phyloP scores from a whole-genome alignment of 2,113 vertebrate genomes.

The Elachura formosa region DNA sequence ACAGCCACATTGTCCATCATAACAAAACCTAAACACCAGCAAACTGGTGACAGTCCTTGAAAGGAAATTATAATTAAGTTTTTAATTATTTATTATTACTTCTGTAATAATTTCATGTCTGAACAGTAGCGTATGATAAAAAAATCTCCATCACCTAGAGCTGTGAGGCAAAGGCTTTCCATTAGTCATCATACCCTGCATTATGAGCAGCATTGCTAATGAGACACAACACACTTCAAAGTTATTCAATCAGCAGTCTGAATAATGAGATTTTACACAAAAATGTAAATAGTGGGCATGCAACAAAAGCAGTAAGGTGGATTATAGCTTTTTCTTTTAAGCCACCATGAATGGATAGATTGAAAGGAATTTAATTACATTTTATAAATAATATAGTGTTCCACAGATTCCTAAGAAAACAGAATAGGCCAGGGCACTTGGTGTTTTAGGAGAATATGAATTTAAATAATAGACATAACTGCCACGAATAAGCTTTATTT shows the following conservation, averaged over 20 bases:
- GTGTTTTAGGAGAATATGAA: not conserved
- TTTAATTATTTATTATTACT: not conserved
- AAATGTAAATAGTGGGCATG: not conserved
- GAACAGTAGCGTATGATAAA: not conserved
- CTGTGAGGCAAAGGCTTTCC: not conserved
- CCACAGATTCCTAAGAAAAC: not conserved
- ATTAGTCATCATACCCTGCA: not conserved
- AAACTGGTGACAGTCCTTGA: not conserved
- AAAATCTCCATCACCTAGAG: not conserved
- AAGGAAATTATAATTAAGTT: not conserved
- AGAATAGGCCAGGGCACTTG: not conserved
- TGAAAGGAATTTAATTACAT: not conserved
- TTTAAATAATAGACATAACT: not conserved
- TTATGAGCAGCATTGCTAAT: not conserved
- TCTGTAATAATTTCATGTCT: not conserved
- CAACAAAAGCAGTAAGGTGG: not conserved
- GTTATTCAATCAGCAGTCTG: not conserved
- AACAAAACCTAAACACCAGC: not conserved
- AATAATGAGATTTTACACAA: conserved; percentile 3
- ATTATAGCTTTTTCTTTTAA: not conserved
- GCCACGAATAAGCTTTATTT: not conserved
- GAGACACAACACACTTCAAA: not conserved
- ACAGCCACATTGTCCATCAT: not conserved
- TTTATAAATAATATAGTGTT: not conserved
- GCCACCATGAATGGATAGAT: not conserved